Evolutionary conservation across 2,888 invertebrate species (phyloP).

Genomic region (Drosophila aldrichi): DNA sequence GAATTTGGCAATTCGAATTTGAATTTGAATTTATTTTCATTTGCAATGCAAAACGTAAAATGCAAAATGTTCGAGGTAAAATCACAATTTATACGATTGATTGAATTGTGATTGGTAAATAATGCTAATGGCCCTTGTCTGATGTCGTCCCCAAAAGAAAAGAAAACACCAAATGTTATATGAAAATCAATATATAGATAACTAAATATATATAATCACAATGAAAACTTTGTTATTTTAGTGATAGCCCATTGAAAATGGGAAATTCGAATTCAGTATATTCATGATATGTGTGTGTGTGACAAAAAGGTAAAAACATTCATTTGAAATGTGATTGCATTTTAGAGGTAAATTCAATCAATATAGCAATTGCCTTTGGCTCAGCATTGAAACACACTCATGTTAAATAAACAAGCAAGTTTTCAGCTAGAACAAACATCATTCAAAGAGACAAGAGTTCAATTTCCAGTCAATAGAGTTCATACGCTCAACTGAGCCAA

Average conservation of each 20-base stretch:
- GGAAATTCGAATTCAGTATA: background rate
- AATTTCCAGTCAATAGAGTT: constrained; percentile 3
- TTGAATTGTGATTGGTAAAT: constrained; percentile 25
- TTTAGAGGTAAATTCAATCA: constrained; percentile 2
- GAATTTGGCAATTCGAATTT: constrained; percentile 43
- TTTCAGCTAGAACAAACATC: background rate
- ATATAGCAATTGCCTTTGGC: constrained; percentile 2
- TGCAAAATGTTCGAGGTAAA: constrained; percentile 19
- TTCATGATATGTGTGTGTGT: background rate
- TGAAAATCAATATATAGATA: background rate
- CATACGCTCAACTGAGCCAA: background rate
- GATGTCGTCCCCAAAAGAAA: constrained; percentile 7
- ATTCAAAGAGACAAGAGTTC: background rate
- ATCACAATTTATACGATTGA: constrained; percentile 31
- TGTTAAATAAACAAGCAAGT: background rate
- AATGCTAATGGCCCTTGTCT: constrained; percentile 29
- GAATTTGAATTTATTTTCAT: constrained; percentile 9
- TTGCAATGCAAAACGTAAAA: constrained; percentile 21
- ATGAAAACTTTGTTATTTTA: background rate
- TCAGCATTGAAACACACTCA: background rate
- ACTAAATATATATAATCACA: background rate
- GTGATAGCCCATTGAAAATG: background rate
- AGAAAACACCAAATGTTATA: background rate
- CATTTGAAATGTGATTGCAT: background rate
- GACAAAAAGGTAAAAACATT: background rate